Evolutionary conservation across 1,140 invertebrate genomes (phyloP).

Genomic region (Cydia splendana): DNA sequence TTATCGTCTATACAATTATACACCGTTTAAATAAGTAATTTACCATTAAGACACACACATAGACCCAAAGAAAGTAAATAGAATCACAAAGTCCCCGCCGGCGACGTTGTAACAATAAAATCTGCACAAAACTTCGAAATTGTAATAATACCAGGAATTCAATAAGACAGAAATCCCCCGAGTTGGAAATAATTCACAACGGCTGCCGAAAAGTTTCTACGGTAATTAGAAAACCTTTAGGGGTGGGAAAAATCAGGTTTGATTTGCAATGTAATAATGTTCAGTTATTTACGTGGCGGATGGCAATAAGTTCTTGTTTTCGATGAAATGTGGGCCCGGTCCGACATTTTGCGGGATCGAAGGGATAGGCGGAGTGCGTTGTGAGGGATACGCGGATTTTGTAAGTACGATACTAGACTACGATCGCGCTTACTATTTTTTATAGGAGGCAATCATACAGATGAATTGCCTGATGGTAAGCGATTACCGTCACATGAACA

Average conservation of each 20-base stretch:
- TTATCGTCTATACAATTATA: too few relatives aligned
- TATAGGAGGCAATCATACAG: too few relatives aligned
- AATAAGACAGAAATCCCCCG: constrained; percentile 9
- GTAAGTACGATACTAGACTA: too few relatives aligned
- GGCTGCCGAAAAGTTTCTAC: constrained; percentile 9
- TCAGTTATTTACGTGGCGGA: constrained; percentile 61
- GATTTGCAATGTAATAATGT: constrained; percentile 67
- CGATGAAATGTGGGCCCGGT: constrained; percentile 61
- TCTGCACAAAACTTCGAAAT: constrained; percentile 4
- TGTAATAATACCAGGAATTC: constrained; percentile 10
- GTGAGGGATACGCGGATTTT: not conserved
- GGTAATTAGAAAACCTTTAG: constrained; percentile 18
- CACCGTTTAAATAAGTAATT: not conserved
- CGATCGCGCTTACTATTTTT: too few relatives aligned
- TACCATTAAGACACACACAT: not conserved
- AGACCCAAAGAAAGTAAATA: not conserved
- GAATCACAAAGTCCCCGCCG: not conserved
- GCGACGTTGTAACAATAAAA: not conserved
- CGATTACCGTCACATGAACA: too few relatives aligned
- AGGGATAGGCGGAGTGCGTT: constrained; percentile 6
- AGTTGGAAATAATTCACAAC: constrained; percentile 15
- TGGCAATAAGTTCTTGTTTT: constrained; percentile 67
- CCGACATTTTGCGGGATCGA: not conserved
- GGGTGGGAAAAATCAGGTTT: constrained; percentile 47
- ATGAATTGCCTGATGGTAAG: too few relatives aligned